Conservation (phyloP, 1,140 invertebrate genomes). For the Leptinotarsa texana region DNA sequence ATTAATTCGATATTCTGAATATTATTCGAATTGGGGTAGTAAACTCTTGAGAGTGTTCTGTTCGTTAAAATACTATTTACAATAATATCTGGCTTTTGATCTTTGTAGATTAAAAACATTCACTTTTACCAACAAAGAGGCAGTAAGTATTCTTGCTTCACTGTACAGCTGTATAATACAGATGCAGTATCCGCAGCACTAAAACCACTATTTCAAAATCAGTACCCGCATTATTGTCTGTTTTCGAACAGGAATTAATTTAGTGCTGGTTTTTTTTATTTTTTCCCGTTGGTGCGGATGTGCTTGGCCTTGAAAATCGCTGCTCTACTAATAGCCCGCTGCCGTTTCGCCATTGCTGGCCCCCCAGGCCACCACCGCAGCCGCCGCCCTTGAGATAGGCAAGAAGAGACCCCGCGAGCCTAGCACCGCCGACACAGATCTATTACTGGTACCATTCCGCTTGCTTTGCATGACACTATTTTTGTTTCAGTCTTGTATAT, state of each 20-base stretch:
- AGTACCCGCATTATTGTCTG: slow-evolving; percentile 13
- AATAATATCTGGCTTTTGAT: neutral
- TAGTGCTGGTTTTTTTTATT: slow-evolving; percentile 57
- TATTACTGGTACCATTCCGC: slow-evolving; percentile 83
- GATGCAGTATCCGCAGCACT: neutral
- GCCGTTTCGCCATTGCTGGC: slow-evolving; percentile 59
- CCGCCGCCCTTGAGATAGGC: slow-evolving; percentile 72
- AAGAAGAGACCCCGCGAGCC: slow-evolving; percentile 85
- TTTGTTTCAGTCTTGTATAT: slow-evolving; percentile 32
- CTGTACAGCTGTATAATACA: slow-evolving; percentile 1
- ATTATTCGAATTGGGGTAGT: no score
- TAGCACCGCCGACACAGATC: slow-evolving; percentile 72
- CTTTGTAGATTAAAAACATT: neutral
- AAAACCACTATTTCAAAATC: neutral
- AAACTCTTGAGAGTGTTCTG: no score
- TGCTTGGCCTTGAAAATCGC: slow-evolving; percentile 54
- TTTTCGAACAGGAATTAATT: slow-evolving; percentile 41
- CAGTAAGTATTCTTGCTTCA: neutral
- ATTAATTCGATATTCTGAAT: no score
- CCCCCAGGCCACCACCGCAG: slow-evolving; percentile 54
- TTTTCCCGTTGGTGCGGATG: slow-evolving; percentile 51
- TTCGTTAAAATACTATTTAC: no score
- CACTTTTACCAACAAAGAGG: neutral
- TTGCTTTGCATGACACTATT: slow-evolving; percentile 67
- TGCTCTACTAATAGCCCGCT: slow-evolving; percentile 61